Base-by-base conservation (phyloP, 2,113 vertebrate species). In the Brachypodius melanocephalos region DNA sequence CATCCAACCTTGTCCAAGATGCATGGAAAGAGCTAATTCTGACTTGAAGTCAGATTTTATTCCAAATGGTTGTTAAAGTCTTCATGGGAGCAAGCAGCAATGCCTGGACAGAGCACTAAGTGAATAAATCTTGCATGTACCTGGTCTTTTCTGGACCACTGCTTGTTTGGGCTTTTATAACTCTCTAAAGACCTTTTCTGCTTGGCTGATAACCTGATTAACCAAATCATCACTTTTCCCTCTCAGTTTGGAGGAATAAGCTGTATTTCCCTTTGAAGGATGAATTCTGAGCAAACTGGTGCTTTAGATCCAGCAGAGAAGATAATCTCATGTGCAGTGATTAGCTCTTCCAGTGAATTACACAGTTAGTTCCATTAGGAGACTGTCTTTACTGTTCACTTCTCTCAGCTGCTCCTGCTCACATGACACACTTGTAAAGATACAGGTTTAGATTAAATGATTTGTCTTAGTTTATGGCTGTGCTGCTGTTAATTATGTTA, bases 61-160 rank as follows among this genome's bases (percentile, higher is more conserved):
- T 73, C 28, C 16, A 61, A 40, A 65, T 5, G 24, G 8, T 49
- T 52, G 25, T 12, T 17, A 36, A 86, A 63, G 4, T 52, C 17
- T 57, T 76, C 17, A 43, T 17, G 8, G 38, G 42, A 84, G 18
- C 20, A 67, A 66, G 12, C 43, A 75, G 18, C 15, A 36, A 28
- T 12, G 18, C 14, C 12, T 42, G 19, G 11, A 21, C 26, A 63
- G 57, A 45, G 12, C 10, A 38, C 15, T 31, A 34, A 21, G 29
- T 32, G n/a, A 46, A 15, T 10, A 89, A 82, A 63, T 32, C 42
- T 42, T 85, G 10, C 17, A 34, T 8, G 21, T 40, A 78, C 21
- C 20, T 71, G 10, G 1, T 57, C 42, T 4, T 0, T 45, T 32
- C 42, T 58, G 16, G 22, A 48, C 6, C 0, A 0, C 16, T 58